Evolutionary conservation across 2,113 vertebrate genomes (phyloP), one percentile per base, ranked within the genome.

Genomic region (Eudyptes chrysolophus): DNA sequence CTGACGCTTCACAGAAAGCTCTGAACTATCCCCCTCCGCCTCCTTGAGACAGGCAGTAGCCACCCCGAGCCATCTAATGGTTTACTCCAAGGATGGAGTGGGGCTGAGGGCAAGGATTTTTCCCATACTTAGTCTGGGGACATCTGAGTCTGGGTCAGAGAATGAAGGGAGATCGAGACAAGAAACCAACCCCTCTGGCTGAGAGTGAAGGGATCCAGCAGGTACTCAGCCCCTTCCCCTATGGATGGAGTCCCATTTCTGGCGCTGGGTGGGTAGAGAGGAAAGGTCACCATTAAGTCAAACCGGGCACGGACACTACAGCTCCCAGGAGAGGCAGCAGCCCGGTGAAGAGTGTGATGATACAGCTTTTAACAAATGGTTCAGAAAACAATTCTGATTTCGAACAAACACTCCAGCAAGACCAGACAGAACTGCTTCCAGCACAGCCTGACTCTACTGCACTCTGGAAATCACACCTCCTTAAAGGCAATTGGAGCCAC

Each of bases 371-470:
- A 90, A 86, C n/a, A 83, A 82, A 83, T 44, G 40, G 32, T n/a
- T 87, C 84, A 68, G 78, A 84, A 92, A 94, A 82, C 34, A 76
- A 11, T 16, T 81, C 49, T 68, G 55, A 75, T 82, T 95, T 97
- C 90, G 93, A 93, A 64, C 38, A 91, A 93, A 82, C 27, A 55
- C 16, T 87, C 40, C 52, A 79, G 42, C 7, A 84, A 78, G 51
- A 81, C 20, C 18, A 92, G 61, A 75, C 60, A 84, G 72, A 94
- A 68, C 36, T 40, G 61, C 65, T 87, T 96, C 61, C 69, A 89
- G 61, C 65, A 75, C 42, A 71, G 70, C 30, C 44, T 71, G 57
- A 36, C 40, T 84, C 22, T 70, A 38, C 27, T 55, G 12, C 2
- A 3, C 18, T 34, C 77, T 90, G 66, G 87, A 93, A 96, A 77